phyloP scores from a whole-genome alignment of 53 echinoderm and acorn worm species.

The Temnopleurus reevesii region DNA sequence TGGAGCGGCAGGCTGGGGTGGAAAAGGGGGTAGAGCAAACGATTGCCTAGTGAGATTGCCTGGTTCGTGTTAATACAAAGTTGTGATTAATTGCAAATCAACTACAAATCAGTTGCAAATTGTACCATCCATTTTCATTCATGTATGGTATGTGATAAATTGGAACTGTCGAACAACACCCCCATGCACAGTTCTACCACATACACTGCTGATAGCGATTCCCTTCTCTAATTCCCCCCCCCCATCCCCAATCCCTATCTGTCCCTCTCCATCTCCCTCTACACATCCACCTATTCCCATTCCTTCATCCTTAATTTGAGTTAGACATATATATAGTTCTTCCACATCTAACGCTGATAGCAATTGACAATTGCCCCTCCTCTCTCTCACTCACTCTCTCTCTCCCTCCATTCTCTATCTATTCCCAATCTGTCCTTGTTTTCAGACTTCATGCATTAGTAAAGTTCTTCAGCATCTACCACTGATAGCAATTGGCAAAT shows the following conservation, averaged over 20 bases:
- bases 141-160: too few species aligned
- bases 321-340: too few species aligned
- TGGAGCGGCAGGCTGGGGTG: neutral
- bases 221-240: neutral
- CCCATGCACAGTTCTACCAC: neutral
- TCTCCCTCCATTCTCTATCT: neutral
- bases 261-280: neutral
- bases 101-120: too few species aligned
- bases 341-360: too few species aligned
- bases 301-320: too few species aligned
- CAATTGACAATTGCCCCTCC: too few species aligned
- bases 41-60: conserved; percentile 38
- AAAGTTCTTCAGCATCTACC: neutral
- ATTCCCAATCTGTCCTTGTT: neutral
- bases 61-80: too few species aligned
- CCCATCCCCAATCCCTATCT: neutral
- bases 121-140: too few species aligned
- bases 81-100: too few species aligned
- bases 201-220: neutral
- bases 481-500: neutral
- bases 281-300: neutral
- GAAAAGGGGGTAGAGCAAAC: too few species aligned
- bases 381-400: neutral
- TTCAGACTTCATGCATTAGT: neutral
- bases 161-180: too few species aligned